Percentiles rank a stretch among this genome's conserved stretches.
phyloP scores from a whole-genome alignment of 2,797 vertebrate species.

The Pseudochirops corinnae region DNA sequence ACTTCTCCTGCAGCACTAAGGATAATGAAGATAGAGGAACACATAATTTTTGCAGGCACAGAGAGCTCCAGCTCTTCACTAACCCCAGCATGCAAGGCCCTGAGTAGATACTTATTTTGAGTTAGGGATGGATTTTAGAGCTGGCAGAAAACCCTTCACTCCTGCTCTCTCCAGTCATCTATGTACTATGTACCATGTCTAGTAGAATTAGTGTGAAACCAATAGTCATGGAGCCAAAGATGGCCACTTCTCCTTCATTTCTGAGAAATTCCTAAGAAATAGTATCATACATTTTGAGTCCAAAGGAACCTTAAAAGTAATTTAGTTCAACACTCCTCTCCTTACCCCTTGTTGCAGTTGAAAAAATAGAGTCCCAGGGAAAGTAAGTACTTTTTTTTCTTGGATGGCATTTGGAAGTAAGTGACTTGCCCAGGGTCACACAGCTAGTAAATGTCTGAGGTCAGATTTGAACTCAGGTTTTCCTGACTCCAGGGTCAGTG shows the following conservation, averaged over 20 bases:
- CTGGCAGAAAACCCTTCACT: too few species aligned
- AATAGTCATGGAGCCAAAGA: background rate
- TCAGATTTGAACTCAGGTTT: too few species aligned
- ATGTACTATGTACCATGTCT: background rate
- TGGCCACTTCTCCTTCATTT: background rate
- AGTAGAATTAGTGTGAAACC: background rate
- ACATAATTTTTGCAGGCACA: background rate
- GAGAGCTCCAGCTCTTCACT: background rate
- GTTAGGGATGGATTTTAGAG: conserved; percentile 15
- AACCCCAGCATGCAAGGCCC: background rate
- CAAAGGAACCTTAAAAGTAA: background rate
- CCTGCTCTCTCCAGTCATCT: background rate
- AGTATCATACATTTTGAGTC: background rate
- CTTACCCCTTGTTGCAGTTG: background rate
- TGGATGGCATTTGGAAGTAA: too few species aligned
- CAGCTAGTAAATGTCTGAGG: too few species aligned
- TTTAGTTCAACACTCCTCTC: background rate
- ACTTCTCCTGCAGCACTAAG: background rate
- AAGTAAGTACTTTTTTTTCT: background rate
- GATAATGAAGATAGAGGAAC: background rate
- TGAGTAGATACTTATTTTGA: background rate
- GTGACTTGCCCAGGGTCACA: too few species aligned
- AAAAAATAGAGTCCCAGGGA: background rate
- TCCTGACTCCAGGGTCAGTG: too few species aligned
- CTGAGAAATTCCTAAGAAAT: conserved; percentile 8